Base-by-base conservation (phyloP, 2,797 vertebrate genomes). In the Lagodon rhomboides region DNA sequence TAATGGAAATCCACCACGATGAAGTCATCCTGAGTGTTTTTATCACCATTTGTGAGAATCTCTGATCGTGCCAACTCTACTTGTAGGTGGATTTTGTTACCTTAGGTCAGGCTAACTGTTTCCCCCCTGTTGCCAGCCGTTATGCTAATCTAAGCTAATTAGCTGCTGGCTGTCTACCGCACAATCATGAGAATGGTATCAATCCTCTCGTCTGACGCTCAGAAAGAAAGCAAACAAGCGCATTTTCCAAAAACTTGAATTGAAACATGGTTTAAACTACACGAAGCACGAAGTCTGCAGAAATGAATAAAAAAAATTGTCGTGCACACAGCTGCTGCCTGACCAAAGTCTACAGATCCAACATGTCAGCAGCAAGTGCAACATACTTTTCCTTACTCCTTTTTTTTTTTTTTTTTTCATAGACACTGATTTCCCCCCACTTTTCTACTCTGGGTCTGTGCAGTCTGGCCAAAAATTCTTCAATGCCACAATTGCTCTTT, bases 401-500 rank as follows among this genome's bases (percentile, higher is more conserved):
- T 34, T 65, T 38, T 56, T 13, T 59, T 34, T 65, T 38, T 56
- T 13, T 2, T 27, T 34, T 38, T 53, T n/a, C 34, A 30, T 12
- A 59, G 46, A 61, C 27, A n/a, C 38, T 30, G n/a, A 77, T 75
- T 18, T 67, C 54, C 0, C 49, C n/a, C 54, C 17, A 53, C 12
- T 49, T 75, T 54, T 72, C 25, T 44, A 55, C 34, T 62, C 18
- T 61, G 38, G 44, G 61, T 64, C 72, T 49, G 50, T 46, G 59
- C 62, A 60, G 38, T 80, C 80, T 75, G 74, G 60, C 30, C 56
- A 72, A 58, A 58, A 38, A 68, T 65, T 66, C 50, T 46, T 51
- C 44, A n/a, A 51, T 34, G 56, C 30, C 67, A 91, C 82, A 89
- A 78, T 49, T 56, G 77, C 62, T 71, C 77, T 85, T 85, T 90